Evolutionary conservation across 2,888 invertebrate species (phyloP).

Genomic region (Quadroppia sp.): DNA sequence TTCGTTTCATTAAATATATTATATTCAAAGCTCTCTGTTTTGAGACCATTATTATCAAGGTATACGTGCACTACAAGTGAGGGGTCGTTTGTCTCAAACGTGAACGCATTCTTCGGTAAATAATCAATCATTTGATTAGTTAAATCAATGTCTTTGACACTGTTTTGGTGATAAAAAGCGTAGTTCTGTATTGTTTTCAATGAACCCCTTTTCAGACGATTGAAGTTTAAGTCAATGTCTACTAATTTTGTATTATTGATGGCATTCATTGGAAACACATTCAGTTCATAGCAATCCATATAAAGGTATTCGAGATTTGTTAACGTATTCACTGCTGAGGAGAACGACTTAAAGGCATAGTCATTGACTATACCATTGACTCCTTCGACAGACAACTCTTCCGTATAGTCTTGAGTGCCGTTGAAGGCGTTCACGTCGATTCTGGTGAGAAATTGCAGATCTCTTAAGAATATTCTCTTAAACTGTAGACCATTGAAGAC

Average conservation of each 20-base stretch:
- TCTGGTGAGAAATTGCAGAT: not conserved
- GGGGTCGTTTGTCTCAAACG: not conserved
- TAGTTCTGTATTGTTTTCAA: not conserved
- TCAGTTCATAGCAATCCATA: not conserved
- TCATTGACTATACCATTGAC: not conserved
- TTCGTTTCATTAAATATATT: not conserved
- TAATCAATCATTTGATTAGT: not conserved
- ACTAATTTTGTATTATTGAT: not conserved
- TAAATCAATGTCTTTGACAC: not conserved
- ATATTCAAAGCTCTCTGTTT: not conserved
- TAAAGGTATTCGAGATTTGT: not conserved
- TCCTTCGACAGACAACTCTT: constrained; percentile 19
- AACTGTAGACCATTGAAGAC: constrained; percentile 14
- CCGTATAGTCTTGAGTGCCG: constrained; percentile 24
- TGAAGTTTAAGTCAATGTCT: constrained; percentile 21
- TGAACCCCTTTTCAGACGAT: not conserved
- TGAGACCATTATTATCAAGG: not conserved
- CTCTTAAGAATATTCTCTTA: constrained; percentile 19
- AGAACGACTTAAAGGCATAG: not conserved
- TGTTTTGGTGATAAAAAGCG: constrained; percentile 18
- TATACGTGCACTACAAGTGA: not conserved
- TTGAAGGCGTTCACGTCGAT: not conserved
- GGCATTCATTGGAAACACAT: not conserved
- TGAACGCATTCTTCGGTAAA: constrained; percentile 4
- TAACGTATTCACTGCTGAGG: not conserved